Conservation (phyloP, 2,888 invertebrate genomes). For the Malacosoma neustria region DNA sequence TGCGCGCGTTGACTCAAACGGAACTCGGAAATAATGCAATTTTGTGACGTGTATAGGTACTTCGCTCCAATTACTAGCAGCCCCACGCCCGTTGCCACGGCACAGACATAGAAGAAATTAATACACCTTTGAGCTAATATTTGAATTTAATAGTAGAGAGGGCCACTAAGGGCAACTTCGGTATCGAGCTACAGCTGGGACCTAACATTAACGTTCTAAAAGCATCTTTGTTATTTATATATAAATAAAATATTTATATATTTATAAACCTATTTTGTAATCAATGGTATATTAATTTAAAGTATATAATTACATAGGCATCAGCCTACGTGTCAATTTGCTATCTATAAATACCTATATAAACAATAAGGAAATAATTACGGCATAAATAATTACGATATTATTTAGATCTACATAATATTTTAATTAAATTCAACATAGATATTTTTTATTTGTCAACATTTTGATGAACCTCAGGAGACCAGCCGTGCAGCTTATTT, state of each 20-base stretch:
- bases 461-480: too few species aligned
- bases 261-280: too few species aligned
- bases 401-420: conserved; percentile 10
- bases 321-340: background rate
- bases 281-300: background rate
- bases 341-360: conserved; percentile 6
- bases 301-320: background rate
- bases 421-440: conserved; percentile 8
- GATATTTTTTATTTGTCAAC: background rate
- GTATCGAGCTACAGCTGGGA: too few species aligned
- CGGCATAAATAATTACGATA: conserved; percentile 12
- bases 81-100: background rate
- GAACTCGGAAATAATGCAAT: conserved; percentile 36
- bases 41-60: conserved; percentile 27
- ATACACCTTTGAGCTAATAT: background rate
- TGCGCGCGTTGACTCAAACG: conserved; percentile 16
- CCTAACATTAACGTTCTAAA: too few species aligned
- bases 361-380: conserved; percentile 14
- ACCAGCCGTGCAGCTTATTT: too few species aligned
- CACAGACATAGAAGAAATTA: background rate
- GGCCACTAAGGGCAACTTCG: background rate
- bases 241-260: too few species aligned
- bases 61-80: conserved; percentile 26
- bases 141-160: background rate
- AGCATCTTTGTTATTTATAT: too few species aligned